phyloP scores from a whole-genome alignment of 2,797 vertebrate genomes.

The Thripadectes ignobilis region DNA sequence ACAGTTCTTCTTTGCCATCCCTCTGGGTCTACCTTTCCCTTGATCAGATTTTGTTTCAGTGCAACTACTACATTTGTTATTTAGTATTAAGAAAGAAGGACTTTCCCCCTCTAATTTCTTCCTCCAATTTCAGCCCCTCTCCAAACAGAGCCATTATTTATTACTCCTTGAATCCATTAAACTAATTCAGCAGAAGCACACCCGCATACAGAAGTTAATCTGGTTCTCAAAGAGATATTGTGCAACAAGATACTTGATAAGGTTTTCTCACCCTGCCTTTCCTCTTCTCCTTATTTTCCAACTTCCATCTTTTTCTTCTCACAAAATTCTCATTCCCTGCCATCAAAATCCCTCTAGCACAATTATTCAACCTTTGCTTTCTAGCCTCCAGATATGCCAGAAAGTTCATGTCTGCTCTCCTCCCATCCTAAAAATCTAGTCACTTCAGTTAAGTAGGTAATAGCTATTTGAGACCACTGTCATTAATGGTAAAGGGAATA shows the following conservation, averaged over 20 bases:
- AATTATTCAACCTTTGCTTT: background rate
- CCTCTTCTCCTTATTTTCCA: background rate
- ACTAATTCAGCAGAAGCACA: background rate
- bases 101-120: background rate
- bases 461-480: background rate
- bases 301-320: background rate
- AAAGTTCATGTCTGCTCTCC: background rate
- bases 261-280: background rate
- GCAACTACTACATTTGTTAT: background rate
- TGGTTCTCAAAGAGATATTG: background rate
- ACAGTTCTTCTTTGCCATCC: background rate
- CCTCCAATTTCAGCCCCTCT: background rate
- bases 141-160: background rate
- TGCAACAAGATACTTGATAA: background rate
- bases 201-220: background rate
- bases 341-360: background rate
- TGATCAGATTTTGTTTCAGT: background rate
- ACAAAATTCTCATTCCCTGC: background rate
- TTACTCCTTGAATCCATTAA: background rate
- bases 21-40: background rate
- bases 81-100: background rate
- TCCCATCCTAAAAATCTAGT: background rate
- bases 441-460: background rate
- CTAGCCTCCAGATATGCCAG: background rate
- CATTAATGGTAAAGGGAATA: background rate